phyloP scores from a whole-genome alignment of 2,113 vertebrate genomes.

The Ceyx margarethae region DNA sequence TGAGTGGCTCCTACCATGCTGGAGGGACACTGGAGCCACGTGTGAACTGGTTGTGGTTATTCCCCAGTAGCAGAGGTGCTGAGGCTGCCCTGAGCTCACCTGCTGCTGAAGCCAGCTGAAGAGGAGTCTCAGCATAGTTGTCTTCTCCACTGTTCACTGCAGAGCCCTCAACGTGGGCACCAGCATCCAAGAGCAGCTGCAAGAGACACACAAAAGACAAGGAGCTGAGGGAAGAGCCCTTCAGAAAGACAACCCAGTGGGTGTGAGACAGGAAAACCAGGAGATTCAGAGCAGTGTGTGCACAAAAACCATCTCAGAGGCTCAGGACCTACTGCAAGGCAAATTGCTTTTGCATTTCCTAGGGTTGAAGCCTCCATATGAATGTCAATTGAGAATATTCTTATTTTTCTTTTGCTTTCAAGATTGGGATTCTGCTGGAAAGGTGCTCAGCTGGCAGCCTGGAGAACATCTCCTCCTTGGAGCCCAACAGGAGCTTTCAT shows the following conservation, averaged over 20 bases:
- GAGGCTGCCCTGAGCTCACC: conserved; percentile 71
- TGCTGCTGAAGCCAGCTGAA: conserved; percentile 96
- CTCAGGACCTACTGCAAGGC: background rate
- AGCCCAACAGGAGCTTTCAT: background rate
- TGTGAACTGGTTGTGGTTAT: background rate
- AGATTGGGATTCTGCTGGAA: background rate
- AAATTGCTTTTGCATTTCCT: background rate
- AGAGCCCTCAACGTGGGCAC: conserved; percentile 91
- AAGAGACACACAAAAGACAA: background rate
- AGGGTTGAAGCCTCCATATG: background rate
- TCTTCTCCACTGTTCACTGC: conserved; percentile 87
- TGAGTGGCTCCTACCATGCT: background rate
- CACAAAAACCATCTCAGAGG: background rate
- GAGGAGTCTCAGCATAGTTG: conserved; percentile 87
- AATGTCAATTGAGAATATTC: background rate
- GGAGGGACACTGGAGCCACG: fast-evolving
- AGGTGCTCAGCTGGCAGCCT: background rate
- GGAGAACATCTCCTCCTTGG: background rate
- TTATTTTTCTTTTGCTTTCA: background rate
- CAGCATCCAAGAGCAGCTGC: conserved; percentile 94
- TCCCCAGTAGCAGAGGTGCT: background rate
- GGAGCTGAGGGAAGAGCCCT: background rate
- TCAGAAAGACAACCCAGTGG: background rate
- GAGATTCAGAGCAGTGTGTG: fast-evolving
- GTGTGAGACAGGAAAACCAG: background rate